A percentile compares a stretch with the other conserved stretches of the same genome.
Evolutionary conservation across 2,888 invertebrate genomes (phyloP).

Genomic region (Drosophila mimica): DNA sequence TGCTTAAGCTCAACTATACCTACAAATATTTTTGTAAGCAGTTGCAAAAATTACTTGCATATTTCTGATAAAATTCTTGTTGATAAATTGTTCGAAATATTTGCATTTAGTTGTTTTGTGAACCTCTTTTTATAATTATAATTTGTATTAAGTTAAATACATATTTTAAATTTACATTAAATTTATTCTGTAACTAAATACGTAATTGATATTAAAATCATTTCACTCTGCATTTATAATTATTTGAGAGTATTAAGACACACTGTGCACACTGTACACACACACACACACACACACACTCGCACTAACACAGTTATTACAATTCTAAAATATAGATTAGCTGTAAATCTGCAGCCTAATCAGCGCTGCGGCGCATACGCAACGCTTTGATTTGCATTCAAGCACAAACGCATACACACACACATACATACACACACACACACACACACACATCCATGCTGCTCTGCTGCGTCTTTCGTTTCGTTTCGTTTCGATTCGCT

Average conservation of each 20-base stretch:
- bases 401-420: constrained; percentile 11
- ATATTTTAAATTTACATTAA: background rate
- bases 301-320: constrained; percentile 41
- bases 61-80: background rate
- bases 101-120: background rate
- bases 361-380: constrained; percentile 52
- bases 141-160: background rate
- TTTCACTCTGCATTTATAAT: background rate
- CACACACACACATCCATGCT: constrained; percentile 6
- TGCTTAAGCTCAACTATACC: constrained; percentile 17
- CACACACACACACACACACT: background rate
- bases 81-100: background rate
- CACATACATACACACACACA: background rate
- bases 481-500: constrained; percentile 9
- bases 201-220: background rate
- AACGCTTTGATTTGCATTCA: constrained; percentile 52
- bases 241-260: background rate
- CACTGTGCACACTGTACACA: background rate
- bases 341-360: constrained; percentile 76
- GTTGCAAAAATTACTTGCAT: background rate
- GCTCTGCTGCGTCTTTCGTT: constrained; percentile 28
- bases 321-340: constrained; percentile 77
- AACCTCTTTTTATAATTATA: background rate
- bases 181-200: background rate
- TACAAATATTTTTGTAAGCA: constrained; percentile 40